These are phyloP conservation scores for Drosophila sordidula DNA, from an alignment of 2,888 invertebrate genomes.

Conservation along the genomic window DNA sequence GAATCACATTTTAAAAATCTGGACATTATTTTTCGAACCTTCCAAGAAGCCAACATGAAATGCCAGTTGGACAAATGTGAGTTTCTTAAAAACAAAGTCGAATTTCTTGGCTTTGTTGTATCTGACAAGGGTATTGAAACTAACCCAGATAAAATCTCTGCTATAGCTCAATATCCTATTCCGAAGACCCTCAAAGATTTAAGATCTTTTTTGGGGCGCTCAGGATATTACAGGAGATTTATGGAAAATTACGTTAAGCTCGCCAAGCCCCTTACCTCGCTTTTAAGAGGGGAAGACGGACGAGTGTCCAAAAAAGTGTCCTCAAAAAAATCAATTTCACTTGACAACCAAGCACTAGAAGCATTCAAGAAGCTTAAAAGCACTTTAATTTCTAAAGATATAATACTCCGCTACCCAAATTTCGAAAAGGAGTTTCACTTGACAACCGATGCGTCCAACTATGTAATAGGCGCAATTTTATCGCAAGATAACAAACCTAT, in stretches of 20 bases:
- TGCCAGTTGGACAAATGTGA: slow-evolving; percentile 36
- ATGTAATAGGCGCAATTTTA: too few relatives aligned
- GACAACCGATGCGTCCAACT: too few relatives aligned
- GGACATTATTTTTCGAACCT: background rate
- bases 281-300: too few relatives aligned
- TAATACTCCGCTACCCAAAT: too few relatives aligned
- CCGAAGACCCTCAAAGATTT: background rate
- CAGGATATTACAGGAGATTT: background rate
- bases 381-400: background rate
- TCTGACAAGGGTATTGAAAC: slow-evolving; percentile 4
- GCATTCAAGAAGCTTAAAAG: background rate
- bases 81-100: slow-evolving; percentile 8
- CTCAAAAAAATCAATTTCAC: background rate
- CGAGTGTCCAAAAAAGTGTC: too few relatives aligned
- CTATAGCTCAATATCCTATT: background rate
- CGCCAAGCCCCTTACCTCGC: background rate
- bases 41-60: slow-evolving; percentile 36
- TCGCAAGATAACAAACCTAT: too few relatives aligned
- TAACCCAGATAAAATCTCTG: background rate
- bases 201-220: background rate
- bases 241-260: background rate
- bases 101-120: background rate
- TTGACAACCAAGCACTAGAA: background rate
- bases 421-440: too few relatives aligned
- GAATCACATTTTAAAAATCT: too few relatives aligned